phyloP scores from a whole-genome alignment of 92 coral and sea anemone genomes.

The Umimayanthus chanpuru region DNA sequence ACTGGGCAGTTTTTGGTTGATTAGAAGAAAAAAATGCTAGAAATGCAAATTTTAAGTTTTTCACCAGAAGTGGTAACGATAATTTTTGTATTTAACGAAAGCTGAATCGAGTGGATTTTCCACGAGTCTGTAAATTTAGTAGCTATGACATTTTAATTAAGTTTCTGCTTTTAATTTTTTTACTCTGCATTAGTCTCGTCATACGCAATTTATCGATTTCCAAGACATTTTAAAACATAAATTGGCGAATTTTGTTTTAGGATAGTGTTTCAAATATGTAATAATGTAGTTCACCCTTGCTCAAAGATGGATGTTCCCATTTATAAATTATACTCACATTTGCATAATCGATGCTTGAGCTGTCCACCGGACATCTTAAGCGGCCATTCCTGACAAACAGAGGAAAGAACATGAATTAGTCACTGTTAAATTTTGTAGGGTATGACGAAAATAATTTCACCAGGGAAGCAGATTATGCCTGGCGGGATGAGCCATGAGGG shows the following conservation, averaged over 20 bases:
- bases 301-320: background rate
- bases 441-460: slow-evolving; percentile 19
- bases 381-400: slow-evolving; percentile 54
- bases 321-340: slow-evolving; percentile 58
- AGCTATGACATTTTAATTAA: too few species aligned
- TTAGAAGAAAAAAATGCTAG: too few species aligned
- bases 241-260: background rate
- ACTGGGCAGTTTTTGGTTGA: background rate
- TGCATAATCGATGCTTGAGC: slow-evolving; percentile 78
- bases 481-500: too few species aligned
- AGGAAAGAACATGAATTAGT: background rate
- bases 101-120: background rate
- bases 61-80: background rate
- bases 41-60: background rate
- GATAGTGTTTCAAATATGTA: too few species aligned
- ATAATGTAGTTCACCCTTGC: background rate
- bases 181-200: background rate
- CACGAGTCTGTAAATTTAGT: background rate
- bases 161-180: background rate
- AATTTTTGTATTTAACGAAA: background rate
- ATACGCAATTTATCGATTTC: background rate
- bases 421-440: background rate
- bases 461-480: slow-evolving; percentile 27
- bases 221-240: background rate
- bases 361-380: slow-evolving; percentile 87